Percentiles rank a stretch among this genome's conserved stretches.
These are phyloP conservation scores for Oligia latruncula DNA, from an alignment of 2,888 invertebrate genomes.

Conservation along the genomic window DNA sequence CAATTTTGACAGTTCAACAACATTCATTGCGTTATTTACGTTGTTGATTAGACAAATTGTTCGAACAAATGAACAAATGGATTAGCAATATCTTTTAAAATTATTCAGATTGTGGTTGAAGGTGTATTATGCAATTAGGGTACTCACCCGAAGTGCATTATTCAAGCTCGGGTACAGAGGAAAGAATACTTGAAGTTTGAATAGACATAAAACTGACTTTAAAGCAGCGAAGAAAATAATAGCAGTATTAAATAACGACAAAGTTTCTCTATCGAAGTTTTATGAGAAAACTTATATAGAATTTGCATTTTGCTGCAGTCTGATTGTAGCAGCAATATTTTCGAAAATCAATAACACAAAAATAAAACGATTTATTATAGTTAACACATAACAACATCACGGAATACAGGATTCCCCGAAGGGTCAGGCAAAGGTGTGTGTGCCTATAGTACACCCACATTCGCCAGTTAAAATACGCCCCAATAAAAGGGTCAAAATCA, in stretches of 20 bases:
- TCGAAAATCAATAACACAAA: not conserved
- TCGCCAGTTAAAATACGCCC: not conserved
- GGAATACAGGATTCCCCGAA: not conserved
- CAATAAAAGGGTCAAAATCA: slow-evolving; percentile 1
- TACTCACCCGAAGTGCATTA: not conserved
- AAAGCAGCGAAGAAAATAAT: slow-evolving; percentile 10
- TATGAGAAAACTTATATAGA: slow-evolving; percentile 33
- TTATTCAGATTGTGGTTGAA: too few relatives aligned
- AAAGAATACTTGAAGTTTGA: not conserved
- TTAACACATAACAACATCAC: not conserved
- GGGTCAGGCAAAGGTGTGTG: not conserved
- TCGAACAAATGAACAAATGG: too few relatives aligned
- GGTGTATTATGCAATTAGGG: too few relatives aligned
- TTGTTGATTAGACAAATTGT: too few relatives aligned
- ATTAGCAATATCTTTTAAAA: too few relatives aligned
- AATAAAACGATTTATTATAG: not conserved
- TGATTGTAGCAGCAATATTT: slow-evolving; percentile 16
- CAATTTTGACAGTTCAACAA: too few relatives aligned
- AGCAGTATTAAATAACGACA: slow-evolving; percentile 19
- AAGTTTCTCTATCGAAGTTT: slow-evolving; percentile 32
- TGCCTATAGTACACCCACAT: not conserved
- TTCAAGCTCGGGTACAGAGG: not conserved
- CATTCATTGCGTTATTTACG: too few relatives aligned
- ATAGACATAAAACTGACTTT: slow-evolving; percentile 15
- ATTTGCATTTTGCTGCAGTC: slow-evolving; percentile 21